phyloP scores from a whole-genome alignment of 1,140 invertebrate species.

The Nephila pilipes region DNA sequence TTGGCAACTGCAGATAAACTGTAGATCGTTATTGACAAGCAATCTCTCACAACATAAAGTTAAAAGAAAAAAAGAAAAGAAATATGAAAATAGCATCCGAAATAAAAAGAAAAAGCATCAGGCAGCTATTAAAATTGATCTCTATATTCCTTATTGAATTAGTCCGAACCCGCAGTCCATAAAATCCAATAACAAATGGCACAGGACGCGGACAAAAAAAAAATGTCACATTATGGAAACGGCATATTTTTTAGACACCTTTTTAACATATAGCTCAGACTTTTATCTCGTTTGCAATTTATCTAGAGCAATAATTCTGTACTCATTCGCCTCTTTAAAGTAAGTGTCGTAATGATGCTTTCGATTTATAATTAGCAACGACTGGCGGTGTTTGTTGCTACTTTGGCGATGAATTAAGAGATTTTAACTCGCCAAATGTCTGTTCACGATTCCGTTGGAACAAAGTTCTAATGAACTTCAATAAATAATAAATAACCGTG shows the following conservation, averaged over 20 bases:
- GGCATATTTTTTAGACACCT: slow-evolving; percentile 36
- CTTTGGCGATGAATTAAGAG: slow-evolving; percentile 27
- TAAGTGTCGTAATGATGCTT: slow-evolving; percentile 63
- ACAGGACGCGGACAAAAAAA: slow-evolving; percentile 5
- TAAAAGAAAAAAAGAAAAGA: neutral
- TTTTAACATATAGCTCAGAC: slow-evolving; percentile 18
- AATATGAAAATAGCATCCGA: neutral
- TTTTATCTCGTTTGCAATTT: slow-evolving; percentile 63
- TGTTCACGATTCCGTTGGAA: no score
- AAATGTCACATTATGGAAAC: slow-evolving; percentile 58
- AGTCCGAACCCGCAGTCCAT: slow-evolving; percentile 50
- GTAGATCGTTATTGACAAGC: slow-evolving; percentile 69
- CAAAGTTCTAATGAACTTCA: no score
- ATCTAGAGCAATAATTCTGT: slow-evolving; percentile 64
- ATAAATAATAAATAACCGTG: no score
- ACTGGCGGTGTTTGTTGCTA: slow-evolving; percentile 2
- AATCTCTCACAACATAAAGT: slow-evolving; percentile 56
- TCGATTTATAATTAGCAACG: slow-evolving; percentile 72
- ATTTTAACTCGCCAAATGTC: neutral
- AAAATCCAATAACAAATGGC: slow-evolving; percentile 68
- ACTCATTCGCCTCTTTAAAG: slow-evolving; percentile 41
- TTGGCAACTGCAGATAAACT: slow-evolving; percentile 22
- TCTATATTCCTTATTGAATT: slow-evolving; percentile 62
- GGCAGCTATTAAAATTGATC: slow-evolving; percentile 69
- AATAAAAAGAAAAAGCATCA: neutral